Evolutionary conservation across 2,797 vertebrate species (phyloP), one percentile per base, ranked within the genome.

Genomic region (Falco concolor): DNA sequence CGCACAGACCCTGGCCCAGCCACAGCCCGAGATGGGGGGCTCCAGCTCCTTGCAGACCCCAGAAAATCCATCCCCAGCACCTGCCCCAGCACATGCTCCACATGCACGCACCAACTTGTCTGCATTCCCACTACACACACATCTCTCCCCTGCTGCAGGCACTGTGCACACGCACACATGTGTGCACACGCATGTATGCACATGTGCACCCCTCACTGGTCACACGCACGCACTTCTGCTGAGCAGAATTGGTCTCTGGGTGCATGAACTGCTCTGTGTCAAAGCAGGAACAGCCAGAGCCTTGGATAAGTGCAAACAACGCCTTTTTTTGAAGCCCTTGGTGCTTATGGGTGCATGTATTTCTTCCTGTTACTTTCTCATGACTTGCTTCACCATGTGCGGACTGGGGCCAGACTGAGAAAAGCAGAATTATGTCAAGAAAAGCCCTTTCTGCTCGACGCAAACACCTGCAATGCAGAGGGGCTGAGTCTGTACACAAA

Each of bases 61-160:
- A 0, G 28, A 13, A n/a, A 21, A 56, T 12, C 45, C 18, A 6
- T 7, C n/a, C 10, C 36, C 14, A 2, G 38, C 36, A 22, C n/a
- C 45, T 13, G 30, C 64, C 53, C n/a, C 16, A 3, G 49, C 38
- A 4, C 36, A 17, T 1, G 0, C 40, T 53, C 54, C 54, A 20
- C 0, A 3, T 28, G 36, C 36, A 5, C 2, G 0, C 32, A 7
- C 6, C 0, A 3, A 17, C 27, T 17, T 3, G 0, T 8, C 42
- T 8, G n/a, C 4, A 1, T 16, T 42, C 57, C 28, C 67, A 42
- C 15, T 28, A 8, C 4, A 1, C 15, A 1, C 2, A 54, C 64
- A 8, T 2, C 57, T 19, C 73, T 7, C 44, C 59, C 24, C 47
- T 30, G 45, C 16, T 17, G 38, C 0, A 1, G 42, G 53, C 52